Percentiles rank a stretch among this genome's conserved stretches.
Conservation (phyloP, 2,113 vertebrate genomes). For the Nannobrachium achirus region DNA sequence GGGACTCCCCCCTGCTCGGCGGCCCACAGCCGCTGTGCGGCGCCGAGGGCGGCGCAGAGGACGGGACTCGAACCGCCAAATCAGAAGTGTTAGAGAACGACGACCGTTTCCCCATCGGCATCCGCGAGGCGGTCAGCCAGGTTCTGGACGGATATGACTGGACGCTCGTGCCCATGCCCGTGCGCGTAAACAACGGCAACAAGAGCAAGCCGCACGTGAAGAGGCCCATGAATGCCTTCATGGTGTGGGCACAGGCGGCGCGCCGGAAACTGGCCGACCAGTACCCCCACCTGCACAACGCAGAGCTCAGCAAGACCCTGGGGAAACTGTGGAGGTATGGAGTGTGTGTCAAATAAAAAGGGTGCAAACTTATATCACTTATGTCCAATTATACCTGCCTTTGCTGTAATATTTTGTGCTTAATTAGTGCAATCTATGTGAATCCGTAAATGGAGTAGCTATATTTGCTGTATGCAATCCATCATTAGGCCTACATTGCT, state of each 20-base stretch:
- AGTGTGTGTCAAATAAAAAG: conserved; percentile 12
- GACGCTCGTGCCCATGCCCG: conserved; percentile 98
- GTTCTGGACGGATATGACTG: conserved; percentile 98
- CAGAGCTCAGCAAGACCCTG: conserved; percentile 97
- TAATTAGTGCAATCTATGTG: background rate
- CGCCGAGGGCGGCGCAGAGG: conserved; percentile 79
- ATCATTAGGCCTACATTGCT: background rate
- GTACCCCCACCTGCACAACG: conserved; percentile 98
- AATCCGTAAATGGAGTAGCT: conserved; percentile 1
- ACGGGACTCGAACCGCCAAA: conserved; percentile 60
- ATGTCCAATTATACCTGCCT: background rate
- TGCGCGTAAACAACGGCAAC: conserved; percentile 94
- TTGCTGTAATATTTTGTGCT: background rate
- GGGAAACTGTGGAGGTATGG: conserved; percentile 94
- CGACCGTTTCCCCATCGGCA: conserved; percentile 95
- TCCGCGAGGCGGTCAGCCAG: conserved; percentile 97
- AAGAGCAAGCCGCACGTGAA: conserved; percentile 96
- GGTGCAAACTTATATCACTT: background rate
- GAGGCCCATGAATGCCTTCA: conserved; percentile 95
- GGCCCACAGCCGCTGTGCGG: conserved; percentile 79
- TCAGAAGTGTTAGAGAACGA: conserved; percentile 80
- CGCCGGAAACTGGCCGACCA: conserved; percentile 95
- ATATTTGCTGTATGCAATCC: conserved; percentile 15
- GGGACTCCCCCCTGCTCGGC: conserved; percentile 79
- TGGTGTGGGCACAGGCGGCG: conserved; percentile 98